Conservation (phyloP, 92 coral and sea anemone genomes). For the Phenganax marumi region DNA sequence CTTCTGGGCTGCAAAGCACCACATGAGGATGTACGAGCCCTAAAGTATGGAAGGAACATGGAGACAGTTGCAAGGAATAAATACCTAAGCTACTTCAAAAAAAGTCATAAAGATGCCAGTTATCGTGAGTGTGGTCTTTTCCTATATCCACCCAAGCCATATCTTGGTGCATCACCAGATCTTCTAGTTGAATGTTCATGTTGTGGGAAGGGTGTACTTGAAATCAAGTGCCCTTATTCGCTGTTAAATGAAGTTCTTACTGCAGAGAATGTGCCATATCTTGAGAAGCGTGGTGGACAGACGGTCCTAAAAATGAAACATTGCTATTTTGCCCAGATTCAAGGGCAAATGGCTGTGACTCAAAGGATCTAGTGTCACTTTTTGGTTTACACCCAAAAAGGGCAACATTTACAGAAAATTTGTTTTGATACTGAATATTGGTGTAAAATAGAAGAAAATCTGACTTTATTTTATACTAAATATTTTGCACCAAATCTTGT, state of each 20-base stretch:
- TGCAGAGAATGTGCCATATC: slow-evolving; percentile 26
- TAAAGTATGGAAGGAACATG: slow-evolving; percentile 39
- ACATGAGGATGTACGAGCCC: slow-evolving; percentile 7
- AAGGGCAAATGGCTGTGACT: slow-evolving; percentile 46
- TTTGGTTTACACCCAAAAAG: slow-evolving; percentile 40
- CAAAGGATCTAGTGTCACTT: slow-evolving; percentile 50
- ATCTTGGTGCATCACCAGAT: slow-evolving; percentile 42
- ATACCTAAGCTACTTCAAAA: slow-evolving; percentile 20
- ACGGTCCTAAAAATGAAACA: slow-evolving; percentile 28
- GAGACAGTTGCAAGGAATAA: slow-evolving; percentile 26
- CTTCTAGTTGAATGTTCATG: slow-evolving; percentile 16
- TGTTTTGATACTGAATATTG: background rate
- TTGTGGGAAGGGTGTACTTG: slow-evolving; percentile 13
- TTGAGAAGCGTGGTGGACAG: slow-evolving; percentile 1
- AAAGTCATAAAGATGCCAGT: slow-evolving; percentile 12
- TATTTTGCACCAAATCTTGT: too few relatives aligned
- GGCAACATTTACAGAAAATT: slow-evolving; percentile 9
- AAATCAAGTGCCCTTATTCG: slow-evolving; percentile 10
- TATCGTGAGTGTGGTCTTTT: slow-evolving; percentile 30
- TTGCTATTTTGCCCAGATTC: slow-evolving; percentile 46
- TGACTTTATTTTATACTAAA: too few relatives aligned
- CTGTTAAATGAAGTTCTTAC: background rate
- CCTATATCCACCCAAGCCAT: slow-evolving; percentile 23
- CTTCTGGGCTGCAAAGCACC: slow-evolving; percentile 31
- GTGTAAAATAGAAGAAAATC: too few relatives aligned